Base-by-base conservation (phyloP, 2,888 invertebrate species). In the Coremacera marginata region DNA sequence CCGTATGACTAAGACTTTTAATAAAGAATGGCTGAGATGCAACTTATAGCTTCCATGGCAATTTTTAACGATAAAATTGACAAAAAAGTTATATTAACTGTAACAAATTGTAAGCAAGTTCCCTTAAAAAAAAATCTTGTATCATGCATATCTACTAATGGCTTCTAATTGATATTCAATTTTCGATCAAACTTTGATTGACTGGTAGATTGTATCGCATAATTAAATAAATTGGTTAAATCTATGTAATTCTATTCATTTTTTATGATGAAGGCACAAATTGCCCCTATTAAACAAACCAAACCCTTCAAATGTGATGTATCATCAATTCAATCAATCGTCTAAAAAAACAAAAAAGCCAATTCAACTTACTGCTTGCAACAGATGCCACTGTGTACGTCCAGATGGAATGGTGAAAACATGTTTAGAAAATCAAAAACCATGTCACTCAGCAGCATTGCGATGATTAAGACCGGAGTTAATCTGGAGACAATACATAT, bases 391-490 rank as follows among this genome's bases (percentile, higher is more conserved):
- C 82, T 84, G 52, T 84, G 80, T n/a, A 76, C 77, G 76, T 83
- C 84, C 82, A 85, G 82, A 19, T 81, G 82, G 79, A 87, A 88
- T 76, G 87, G 86, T 75, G 88, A 84, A 63, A 79, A 81, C 79
- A 83, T 81, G 76, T 85, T 84, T 51, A 85, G 77, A 65, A 86
- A 82, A 75, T 85, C 84, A 70, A 77, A 83, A 37, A 84, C 68
- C 55, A 82, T 80, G 75, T 86, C 84, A 70, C 84, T 83, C 9
- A 85, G 52, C 5, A 85, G 62, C 84, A 87, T 85, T 7, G 85
- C 84, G 3, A 84, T 57, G 60, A 86, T 81, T 79, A 86, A 78
- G 19, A 86, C 81, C n/a, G 87, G 85, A 74, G 86, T 86, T 65
- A 87, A 81, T 68, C 88, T 88, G 75, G 51, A 82, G 14, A 44